phyloP scores from a whole-genome alignment of 2,888 invertebrate genomes.

The Furcula furcula region DNA sequence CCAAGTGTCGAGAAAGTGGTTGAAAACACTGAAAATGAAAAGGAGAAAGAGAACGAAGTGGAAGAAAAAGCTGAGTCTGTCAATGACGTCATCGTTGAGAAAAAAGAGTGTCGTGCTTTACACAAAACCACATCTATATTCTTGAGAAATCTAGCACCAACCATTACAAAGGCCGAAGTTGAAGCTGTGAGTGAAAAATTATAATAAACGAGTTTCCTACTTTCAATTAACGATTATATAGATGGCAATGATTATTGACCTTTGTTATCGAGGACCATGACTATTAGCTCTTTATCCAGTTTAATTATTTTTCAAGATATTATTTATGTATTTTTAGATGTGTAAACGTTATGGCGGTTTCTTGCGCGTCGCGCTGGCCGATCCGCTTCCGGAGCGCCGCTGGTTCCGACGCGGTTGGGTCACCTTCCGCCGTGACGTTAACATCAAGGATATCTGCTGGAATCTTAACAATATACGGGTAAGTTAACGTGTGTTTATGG shows the following conservation, averaged over 20 bases:
- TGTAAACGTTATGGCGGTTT: constrained; percentile 97
- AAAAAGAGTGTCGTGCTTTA: constrained; percentile 85
- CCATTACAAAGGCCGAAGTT: constrained; percentile 97
- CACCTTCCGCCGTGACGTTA: constrained; percentile 97
- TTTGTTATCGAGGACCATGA: too few relatives aligned
- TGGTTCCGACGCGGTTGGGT: constrained; percentile 99
- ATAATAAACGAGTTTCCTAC: too few relatives aligned
- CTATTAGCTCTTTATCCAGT: neutral
- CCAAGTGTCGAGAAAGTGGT: constrained; percentile 52
- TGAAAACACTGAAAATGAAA: constrained; percentile 45
- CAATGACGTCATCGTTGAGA: constrained; percentile 69
- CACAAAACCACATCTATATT: constrained; percentile 99
- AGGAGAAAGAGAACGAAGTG: constrained; percentile 56
- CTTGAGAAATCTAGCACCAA: constrained; percentile 96
- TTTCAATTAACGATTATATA: too few relatives aligned
- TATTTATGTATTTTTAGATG: constrained; percentile 75
- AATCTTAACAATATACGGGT: constrained; percentile 96
- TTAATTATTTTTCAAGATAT: too few relatives aligned
- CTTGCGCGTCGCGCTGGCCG: constrained; percentile 96
- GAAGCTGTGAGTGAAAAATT: constrained; percentile 88
- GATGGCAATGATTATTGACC: too few relatives aligned
- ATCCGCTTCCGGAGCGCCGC: constrained; percentile 97
- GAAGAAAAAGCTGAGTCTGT: constrained; percentile 77
- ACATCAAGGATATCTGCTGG: constrained; percentile 99
- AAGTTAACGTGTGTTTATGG: constrained; percentile 34